phyloP scores from a whole-genome alignment of 2,113 vertebrate species.

The Heterochromis multidens region DNA sequence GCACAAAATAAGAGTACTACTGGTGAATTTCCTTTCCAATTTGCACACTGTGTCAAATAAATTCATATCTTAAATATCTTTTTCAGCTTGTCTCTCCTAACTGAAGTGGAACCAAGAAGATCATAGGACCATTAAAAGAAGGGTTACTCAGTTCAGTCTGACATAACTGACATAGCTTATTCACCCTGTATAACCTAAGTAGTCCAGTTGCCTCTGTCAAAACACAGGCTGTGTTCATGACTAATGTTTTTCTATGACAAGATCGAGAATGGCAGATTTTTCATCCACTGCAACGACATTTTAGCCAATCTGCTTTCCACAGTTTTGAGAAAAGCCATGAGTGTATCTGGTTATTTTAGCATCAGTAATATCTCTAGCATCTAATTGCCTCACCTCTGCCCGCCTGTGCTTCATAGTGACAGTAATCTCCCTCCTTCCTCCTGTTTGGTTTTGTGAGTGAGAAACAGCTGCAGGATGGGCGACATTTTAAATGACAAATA shows the following conservation, averaged over 20 bases:
- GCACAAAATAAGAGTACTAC: background rate
- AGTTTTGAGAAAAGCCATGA: background rate
- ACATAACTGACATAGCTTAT: background rate
- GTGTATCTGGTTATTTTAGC: conserved; percentile 16
- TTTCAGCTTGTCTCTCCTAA: background rate
- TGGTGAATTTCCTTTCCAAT: background rate
- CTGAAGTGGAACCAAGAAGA: background rate
- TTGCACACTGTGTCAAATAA: background rate
- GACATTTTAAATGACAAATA: conserved; percentile 39
- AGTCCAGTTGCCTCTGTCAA: background rate
- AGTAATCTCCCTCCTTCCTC: background rate
- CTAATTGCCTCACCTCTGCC: conserved; percentile 32
- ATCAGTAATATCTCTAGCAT: conserved; percentile 11
- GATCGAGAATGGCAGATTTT: background rate
- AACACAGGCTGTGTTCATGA: background rate
- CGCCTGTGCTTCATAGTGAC: background rate
- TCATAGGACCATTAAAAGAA: background rate
- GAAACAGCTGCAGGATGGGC: conserved; percentile 4
- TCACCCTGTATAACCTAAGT: background rate
- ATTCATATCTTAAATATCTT: background rate
- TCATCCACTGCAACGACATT: background rate
- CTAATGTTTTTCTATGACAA: background rate
- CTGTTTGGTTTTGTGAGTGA: conserved; percentile 2
- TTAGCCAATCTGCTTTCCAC: background rate
- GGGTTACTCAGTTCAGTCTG: background rate